Evolutionary conservation across 2,797 vertebrate species (phyloP), one percentile per base, ranked within the genome.

Genomic region (Spheniscus humboldti): DNA sequence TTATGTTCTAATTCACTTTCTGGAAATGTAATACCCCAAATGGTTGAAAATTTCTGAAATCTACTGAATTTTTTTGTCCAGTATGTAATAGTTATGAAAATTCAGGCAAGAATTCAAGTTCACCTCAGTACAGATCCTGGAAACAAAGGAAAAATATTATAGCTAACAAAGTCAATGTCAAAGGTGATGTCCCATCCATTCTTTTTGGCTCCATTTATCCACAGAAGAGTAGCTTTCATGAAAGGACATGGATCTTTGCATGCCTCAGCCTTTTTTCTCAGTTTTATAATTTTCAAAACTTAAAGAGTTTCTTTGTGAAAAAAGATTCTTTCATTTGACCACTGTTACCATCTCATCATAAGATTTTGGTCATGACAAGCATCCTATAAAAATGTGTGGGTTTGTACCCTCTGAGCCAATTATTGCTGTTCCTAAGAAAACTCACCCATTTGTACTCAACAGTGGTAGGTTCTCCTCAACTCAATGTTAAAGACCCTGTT

Each of bases 1-100:
- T 62, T 71, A 10, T n/a, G 10, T 73, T 86, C 19, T 73, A 25
- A 7, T 53, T 68, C 27, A 31, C 6, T 55, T 64, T 55, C 62
- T 63, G 13, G 45, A 52, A n/a, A 39, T 30, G 18, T 22, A 52
- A 41, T 63, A 55, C 1, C 5, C 27, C 0, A 0, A 50, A 31
- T 37, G 5, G 11, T 10, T 53, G 52, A 41, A 69, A 55, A 25
- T 9, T 81, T 67, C 50, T 87, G 43, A 77, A 84, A 39, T 48
- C 8, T 62, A 43, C 9, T 31, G 8, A 39, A 62, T 43, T 60
- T 16, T 64, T 75, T 89, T 56, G 41, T 64, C 16, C 9, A 28
- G 4, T 19, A 30, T 15, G 18, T 8, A 50, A n/a, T 13, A 71
- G 6, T 23, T 25, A 25, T 6, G 10, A 57, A 64, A 50, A 81